Evolutionary conservation across 2,888 invertebrate genomes (phyloP).

Genomic region (Mythimna vitellina): DNA sequence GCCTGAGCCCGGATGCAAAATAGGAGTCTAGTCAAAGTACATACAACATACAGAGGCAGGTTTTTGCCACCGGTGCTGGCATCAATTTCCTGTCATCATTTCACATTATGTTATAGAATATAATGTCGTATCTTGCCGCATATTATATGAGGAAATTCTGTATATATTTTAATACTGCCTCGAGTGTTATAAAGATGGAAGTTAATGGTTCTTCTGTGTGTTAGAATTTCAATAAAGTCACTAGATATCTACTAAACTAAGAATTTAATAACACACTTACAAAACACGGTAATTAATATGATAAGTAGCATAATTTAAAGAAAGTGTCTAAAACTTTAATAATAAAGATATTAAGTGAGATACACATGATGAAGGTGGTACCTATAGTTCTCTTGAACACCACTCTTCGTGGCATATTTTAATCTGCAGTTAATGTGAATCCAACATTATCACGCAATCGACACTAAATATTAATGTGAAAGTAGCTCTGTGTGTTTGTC

Average conservation of each 20-base stretch:
- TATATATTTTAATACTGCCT: constrained; percentile 19
- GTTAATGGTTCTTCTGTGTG: background rate
- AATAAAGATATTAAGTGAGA: background rate
- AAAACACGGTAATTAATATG: constrained; percentile 1
- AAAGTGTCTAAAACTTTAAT: background rate
- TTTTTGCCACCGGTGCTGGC: constrained; percentile 70
- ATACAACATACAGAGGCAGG: constrained; percentile 59
- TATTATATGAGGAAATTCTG: constrained; percentile 43
- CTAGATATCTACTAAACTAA: background rate
- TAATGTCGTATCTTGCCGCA: constrained; percentile 47
- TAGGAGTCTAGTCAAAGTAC: constrained; percentile 53
- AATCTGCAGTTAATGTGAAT: background rate
- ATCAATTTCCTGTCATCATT: constrained; percentile 79
- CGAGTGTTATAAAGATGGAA: constrained; percentile 2
- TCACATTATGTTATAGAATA: constrained; percentile 65
- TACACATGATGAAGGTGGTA: background rate
- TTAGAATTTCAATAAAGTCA: constrained; percentile 12
- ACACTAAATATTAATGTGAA: too few species aligned
- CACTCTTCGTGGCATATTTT: background rate
- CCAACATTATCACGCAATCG: background rate
- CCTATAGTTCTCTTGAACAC: background rate
- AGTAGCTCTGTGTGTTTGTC: too few species aligned
- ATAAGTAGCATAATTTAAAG: background rate
- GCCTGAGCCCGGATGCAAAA: constrained; percentile 74
- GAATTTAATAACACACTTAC: background rate